Conservation (phyloP, 2,888 invertebrate genomes). For the Eristalis tenax region DNA sequence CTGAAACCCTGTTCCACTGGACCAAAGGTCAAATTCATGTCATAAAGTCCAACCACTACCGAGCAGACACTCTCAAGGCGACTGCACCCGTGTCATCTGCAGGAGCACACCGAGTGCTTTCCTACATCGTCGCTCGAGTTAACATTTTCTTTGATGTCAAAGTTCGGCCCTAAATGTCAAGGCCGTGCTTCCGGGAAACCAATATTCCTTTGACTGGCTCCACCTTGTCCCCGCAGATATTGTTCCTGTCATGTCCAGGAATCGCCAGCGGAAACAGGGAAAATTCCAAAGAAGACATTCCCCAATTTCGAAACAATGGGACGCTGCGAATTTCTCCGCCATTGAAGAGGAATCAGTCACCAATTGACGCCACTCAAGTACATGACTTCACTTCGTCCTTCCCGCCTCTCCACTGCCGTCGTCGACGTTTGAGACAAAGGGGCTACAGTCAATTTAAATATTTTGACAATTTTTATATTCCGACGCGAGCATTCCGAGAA, state of each 20-base stretch:
- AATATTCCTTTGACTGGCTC: neutral
- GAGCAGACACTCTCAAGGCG: neutral
- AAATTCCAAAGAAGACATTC: neutral
- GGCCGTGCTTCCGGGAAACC: neutral
- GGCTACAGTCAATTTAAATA: slow-evolving; percentile 53
- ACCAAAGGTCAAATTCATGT: neutral
- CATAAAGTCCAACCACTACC: neutral
- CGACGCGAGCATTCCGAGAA: neutral
- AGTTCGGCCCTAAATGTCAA: neutral
- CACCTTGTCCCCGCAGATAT: neutral
- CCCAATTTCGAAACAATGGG: neutral
- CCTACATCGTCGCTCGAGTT: neutral
- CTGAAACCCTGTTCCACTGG: neutral
- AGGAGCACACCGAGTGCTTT: neutral
- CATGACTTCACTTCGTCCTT: neutral
- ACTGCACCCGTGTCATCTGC: neutral
- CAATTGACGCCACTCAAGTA: neutral
- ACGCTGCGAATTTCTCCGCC: neutral
- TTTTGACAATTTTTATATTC: slow-evolving; percentile 34
- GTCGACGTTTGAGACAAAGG: too few relatives aligned
- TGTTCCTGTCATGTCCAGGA: neutral
- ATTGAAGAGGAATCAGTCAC: neutral
- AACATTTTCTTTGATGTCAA: neutral
- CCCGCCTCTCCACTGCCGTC: neutral
- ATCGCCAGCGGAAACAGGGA: neutral